Conservation (phyloP, 2,797 vertebrate genomes). For the Lithobates sylvaticus region DNA sequence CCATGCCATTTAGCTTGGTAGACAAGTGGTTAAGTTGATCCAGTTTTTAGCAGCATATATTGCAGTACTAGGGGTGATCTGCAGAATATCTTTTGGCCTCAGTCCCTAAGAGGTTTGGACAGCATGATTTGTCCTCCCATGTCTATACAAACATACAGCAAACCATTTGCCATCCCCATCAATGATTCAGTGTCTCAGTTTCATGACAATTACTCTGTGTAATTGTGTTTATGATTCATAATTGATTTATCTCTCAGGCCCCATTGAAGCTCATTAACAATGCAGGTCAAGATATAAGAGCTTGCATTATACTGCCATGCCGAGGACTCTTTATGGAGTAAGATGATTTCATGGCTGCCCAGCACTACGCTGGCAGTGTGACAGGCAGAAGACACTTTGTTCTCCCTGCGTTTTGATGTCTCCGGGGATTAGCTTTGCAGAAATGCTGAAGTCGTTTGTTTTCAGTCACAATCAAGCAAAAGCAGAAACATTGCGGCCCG, state of each 20-base stretch:
- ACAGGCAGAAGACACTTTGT: slow-evolving; percentile 38
- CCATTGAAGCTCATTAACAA: slow-evolving; percentile 30
- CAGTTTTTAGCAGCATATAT: no score
- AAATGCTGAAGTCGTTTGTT: slow-evolving; percentile 46
- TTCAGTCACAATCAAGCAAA: slow-evolving; percentile 27
- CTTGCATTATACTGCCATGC: slow-evolving; percentile 40
- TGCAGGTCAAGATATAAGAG: slow-evolving; percentile 41
- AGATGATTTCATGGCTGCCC: slow-evolving; percentile 38
- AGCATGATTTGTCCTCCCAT: slow-evolving; percentile 31
- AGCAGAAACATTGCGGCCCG: slow-evolving; percentile 24
- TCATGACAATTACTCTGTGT: slow-evolving; percentile 50
- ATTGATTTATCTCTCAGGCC: slow-evolving; percentile 53
- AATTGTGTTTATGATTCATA: slow-evolving; percentile 49
- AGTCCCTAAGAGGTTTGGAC: neutral
- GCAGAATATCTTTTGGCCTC: neutral
- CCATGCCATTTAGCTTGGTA: no score
- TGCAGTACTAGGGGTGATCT: neutral
- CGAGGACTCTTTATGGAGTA: slow-evolving; percentile 2
- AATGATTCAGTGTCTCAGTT: slow-evolving; percentile 43
- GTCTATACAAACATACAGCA: slow-evolving; percentile 54
- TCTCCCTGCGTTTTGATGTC: slow-evolving; percentile 22
- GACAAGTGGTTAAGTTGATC: no score
- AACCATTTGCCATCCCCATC: slow-evolving; percentile 6
- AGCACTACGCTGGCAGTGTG: slow-evolving; percentile 25
- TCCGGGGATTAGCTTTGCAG: slow-evolving; percentile 45